A percentile compares a stretch with the other conserved stretches of the same genome.
These are phyloP conservation scores for Mormyrus hasselquistii DNA, from an alignment of 2,797 vertebrate genomes.

Conservation along the genomic window DNA sequence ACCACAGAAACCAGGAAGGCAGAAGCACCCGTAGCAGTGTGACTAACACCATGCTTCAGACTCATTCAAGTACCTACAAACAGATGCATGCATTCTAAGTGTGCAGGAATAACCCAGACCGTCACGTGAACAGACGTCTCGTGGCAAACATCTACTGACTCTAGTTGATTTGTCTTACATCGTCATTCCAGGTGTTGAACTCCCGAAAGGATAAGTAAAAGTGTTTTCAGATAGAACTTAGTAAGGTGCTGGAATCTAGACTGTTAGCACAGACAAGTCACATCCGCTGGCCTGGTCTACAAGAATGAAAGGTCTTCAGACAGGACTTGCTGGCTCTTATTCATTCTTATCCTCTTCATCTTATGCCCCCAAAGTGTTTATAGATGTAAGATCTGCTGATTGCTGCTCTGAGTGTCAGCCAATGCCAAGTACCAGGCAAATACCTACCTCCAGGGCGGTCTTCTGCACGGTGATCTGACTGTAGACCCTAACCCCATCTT, in stretches of 20 bases:
- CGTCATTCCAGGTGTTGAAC: background rate
- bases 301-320: background rate
- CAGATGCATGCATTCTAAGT: background rate
- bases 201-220: background rate
- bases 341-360: background rate
- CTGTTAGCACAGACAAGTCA: background rate
- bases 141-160: background rate
- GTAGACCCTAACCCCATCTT: conserved; percentile 83
- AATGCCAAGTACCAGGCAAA: background rate
- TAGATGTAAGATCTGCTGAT: background rate
- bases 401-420: background rate
- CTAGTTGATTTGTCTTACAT: background rate
- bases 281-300: background rate
- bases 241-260: background rate
- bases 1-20: conserved; percentile 54
- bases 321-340: background rate
- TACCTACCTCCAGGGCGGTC: conserved; percentile 81
- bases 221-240: background rate
- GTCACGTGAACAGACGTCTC: background rate
- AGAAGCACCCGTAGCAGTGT: conserved; percentile 42
- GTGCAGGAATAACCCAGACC: background rate
- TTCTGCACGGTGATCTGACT: conserved; percentile 93
- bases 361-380: background rate
- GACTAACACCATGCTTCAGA: conserved; percentile 31
- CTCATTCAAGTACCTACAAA: background rate